Conservation (phyloP, 1,140 invertebrate species). For the Ceratina calcarata region DNA sequence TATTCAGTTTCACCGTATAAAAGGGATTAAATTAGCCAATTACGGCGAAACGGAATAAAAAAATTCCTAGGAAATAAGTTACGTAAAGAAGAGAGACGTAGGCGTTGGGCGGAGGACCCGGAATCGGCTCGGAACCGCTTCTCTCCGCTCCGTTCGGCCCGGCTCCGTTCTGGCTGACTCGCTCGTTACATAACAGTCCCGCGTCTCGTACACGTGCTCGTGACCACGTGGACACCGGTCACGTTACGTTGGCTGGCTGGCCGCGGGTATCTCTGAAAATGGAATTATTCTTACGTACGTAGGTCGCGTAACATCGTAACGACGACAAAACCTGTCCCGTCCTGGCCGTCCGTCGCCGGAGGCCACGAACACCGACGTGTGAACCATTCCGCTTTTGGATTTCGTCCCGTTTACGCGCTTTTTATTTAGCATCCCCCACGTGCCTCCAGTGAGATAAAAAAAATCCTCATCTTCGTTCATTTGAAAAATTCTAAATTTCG, state of each 20-base stretch:
- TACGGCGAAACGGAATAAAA: no score
- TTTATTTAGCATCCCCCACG: background rate
- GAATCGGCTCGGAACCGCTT: no score
- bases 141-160: background rate
- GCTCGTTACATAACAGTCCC: slow-evolving; percentile 46
- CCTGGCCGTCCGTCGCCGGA: background rate
- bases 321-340: background rate
- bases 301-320: slow-evolving; percentile 13
- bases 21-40: no score
- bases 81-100: background rate
- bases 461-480: no score
- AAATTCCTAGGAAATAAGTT: background rate
- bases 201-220: slow-evolving; percentile 49
- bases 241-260: slow-evolving; percentile 39
- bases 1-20: no score
- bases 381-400: slow-evolving; percentile 13
- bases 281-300: slow-evolving; percentile 34
- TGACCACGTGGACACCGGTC: slow-evolving; percentile 55
- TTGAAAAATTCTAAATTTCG: no score
- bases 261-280: slow-evolving; percentile 24
- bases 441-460: no score
- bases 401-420: background rate
- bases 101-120: background rate
- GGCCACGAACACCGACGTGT: slow-evolving; percentile 26
- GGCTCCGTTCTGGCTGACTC: background rate